Evolutionary conservation across 2,888 invertebrate genomes (phyloP), one percentile per base, ranked within the genome.

Genomic region (Drosophila peninsularis): DNA sequence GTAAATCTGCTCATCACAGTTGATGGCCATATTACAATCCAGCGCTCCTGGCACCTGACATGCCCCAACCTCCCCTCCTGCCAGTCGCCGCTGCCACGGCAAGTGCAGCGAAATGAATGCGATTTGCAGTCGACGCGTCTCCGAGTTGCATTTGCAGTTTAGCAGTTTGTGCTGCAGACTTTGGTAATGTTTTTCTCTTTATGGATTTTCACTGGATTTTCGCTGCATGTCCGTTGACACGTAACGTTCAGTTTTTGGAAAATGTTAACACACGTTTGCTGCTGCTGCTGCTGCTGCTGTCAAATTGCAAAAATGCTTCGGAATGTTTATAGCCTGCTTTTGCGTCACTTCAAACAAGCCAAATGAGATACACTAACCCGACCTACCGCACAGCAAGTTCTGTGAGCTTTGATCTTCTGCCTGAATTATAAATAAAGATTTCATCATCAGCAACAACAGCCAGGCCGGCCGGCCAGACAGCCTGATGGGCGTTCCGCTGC

Each of bases 1-100:
- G 90, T 89, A 90, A 90, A 90, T 90, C 83, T 90, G 88, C 90
- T 90, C 90, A 91, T 91, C 90, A 91, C 82, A 82, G 82, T 84
- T 89, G 89, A 90, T 90, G 82, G 88, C 47, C 80, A 86, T 88
- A 90, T 90, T 90, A 87, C 84, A 72, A 81, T 86, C 68, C 75
- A 75, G 27, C 57, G 44, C 73, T 67, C 66, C 65, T 74, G 71
- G 57, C 65, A 61, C 67, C 72, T 52, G 65, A 45, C 53, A 32
- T 6, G n/a, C 56, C 34, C 52, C 37, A 13, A 17, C 41, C 13
- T 7, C 5, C n/a, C 44, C 10, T 13, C 24, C 52, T 27, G 6
- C 34, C 34, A 3, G 9, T 9, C 30, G 30, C 47, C 30, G 3
- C 47, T 30, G 11, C n/a, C 42, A n/a, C 14, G 13, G 7, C 44